Evolutionary conservation across 2,797 vertebrate species (phyloP).

Genomic region (Streptopelia turtur): DNA sequence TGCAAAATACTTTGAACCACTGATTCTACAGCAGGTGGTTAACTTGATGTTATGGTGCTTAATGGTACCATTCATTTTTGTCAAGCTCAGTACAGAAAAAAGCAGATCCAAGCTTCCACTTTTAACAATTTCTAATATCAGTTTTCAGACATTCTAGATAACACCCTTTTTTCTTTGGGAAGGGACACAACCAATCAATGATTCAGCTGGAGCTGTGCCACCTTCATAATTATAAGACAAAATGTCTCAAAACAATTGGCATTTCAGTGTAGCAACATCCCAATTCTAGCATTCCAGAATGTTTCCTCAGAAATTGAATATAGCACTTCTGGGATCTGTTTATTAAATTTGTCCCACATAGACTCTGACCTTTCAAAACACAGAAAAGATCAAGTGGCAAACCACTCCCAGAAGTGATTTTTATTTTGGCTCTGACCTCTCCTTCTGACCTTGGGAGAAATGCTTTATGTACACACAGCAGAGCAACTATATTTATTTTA

Average conservation of each 20-base stretch:
- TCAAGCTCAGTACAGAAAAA: not conserved
- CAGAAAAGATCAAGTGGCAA: constrained; percentile 31
- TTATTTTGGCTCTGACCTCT: constrained; percentile 36
- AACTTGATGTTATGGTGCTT: not conserved
- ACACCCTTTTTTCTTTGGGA: not conserved
- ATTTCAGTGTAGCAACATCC: constrained; percentile 44
- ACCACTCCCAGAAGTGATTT: constrained; percentile 41
- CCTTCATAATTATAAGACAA: constrained; percentile 37
- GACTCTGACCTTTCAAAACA: constrained; percentile 64
- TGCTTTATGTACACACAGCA: not conserved
- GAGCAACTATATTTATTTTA: not conserved
- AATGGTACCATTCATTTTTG: not conserved
- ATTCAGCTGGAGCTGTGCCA: constrained; percentile 7
- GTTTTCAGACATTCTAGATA: not conserved
- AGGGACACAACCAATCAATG: not conserved
- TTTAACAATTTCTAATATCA: not conserved
- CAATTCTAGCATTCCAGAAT: not conserved
- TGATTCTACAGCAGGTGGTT: not conserved
- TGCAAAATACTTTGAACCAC: not conserved
- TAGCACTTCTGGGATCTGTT: constrained; percentile 44
- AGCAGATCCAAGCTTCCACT: not conserved
- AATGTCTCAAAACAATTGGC: constrained; percentile 23
- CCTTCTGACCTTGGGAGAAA: constrained; percentile 47
- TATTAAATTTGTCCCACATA: constrained; percentile 67
- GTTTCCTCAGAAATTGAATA: constrained; percentile 38